Evolutionary conservation across 2,797 vertebrate genomes (phyloP), one percentile per base, ranked within the genome.

Genomic region (Diceros bicornis): DNA sequence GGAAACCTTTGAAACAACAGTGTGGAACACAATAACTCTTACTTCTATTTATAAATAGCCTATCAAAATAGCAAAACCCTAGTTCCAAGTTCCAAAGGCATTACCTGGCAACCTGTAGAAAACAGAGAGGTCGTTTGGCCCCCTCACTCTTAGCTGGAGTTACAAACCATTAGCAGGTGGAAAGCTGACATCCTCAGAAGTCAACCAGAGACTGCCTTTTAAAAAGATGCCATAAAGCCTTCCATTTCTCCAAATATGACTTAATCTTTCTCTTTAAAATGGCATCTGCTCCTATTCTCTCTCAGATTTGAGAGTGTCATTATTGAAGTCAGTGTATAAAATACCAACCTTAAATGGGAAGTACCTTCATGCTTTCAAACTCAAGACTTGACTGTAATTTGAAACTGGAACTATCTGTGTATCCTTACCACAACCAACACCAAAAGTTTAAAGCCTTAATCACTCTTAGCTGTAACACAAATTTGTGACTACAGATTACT

Each of bases 21-120:
- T 71, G n/a, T 72, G 62, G 66, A 84, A 68, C 21, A 69, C 34
- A 71, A 47, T 66, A 85, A 61, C 16, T 92, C 57, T 89, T 87
- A 59, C 21, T 90, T 91, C 69, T 90, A 0, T 92, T 96, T 87
- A 95, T 94, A 83, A 89, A 97, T 12, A 92, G 37, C 25, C 66
- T 90, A 68, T 81, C 77, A 89, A 88, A 50, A 61, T 52, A 89
- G 81, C 47, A 85, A 93, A 96, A 44, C 37, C 32, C 50, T 93
- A 47, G n/a, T 91, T 94, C 50, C 34, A 64, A 50, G 10, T 83
- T 77, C 69, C 82, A 96, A 62, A 96, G 84, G 20, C 29, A 84
- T 47, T 62, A 20, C 57, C 82, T 75, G 59, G 50, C 69, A 81
- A 27, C 61, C 89, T 81, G 47, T 41, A 41, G 59, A 75, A 91